A percentile compares a stretch with the other conserved stretches of the same genome.
Conservation (phyloP, 2,888 invertebrate species). For the Heliothis peltigera region DNA sequence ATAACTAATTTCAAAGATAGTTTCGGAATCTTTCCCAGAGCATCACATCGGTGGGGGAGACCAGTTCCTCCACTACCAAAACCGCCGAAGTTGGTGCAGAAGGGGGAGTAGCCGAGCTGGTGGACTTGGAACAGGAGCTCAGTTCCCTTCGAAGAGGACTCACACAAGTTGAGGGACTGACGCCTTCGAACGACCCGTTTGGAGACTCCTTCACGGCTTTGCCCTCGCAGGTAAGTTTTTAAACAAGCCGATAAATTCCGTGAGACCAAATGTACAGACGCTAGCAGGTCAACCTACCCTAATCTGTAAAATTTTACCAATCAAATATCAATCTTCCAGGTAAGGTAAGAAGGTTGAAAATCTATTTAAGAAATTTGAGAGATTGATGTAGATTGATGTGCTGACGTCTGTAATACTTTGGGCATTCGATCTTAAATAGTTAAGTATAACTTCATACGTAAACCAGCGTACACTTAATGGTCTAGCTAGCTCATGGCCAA, state of each 20-base stretch:
- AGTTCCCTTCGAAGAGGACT: slow-evolving; percentile 96
- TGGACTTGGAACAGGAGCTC: slow-evolving; percentile 96
- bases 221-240: slow-evolving; percentile 74
- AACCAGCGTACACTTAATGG: no score
- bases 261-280: no score
- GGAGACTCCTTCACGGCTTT: slow-evolving; percentile 84
- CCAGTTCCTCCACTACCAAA: slow-evolving; percentile 67
- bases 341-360: no score
- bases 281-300: no score
- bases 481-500: no score
- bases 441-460: no score
- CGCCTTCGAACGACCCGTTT: slow-evolving; percentile 90
- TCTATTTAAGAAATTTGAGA: no score
- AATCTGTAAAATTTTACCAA: no score
- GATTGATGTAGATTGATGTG: no score
- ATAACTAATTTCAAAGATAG: slow-evolving; percentile 49
- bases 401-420: no score
- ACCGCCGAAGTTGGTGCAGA: slow-evolving; percentile 75
- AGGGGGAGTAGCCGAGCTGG: slow-evolving; percentile 95
- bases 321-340: no score
- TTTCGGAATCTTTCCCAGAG: slow-evolving; percentile 67
- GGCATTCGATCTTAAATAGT: no score
- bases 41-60: slow-evolving; percentile 73
- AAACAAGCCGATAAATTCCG: not conserved
- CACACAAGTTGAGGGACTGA: slow-evolving; percentile 96